Base-by-base conservation (phyloP, 2,113 vertebrate species). In the Lipophrys pholis region DNA sequence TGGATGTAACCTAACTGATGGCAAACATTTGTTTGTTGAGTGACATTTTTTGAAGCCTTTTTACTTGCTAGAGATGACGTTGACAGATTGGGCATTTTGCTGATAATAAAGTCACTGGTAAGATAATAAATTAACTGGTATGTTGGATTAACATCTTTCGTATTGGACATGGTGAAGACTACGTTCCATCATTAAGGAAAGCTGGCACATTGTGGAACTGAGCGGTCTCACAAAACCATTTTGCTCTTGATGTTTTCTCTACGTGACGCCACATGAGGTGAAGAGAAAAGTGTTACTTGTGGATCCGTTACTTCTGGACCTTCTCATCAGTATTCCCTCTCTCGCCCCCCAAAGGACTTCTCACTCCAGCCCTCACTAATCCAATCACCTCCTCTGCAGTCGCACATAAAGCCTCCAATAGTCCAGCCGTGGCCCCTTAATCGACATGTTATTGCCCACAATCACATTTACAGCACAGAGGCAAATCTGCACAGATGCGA, bases 401-500 rank as follows among this genome's bases (percentile, higher is more conserved):
- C 82, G 85, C 87, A 78, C 87, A 82, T 81, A 83, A 61, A 81
- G 71, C 81, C 89, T 72, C 67, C 89, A 88, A 86, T 39, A 82
- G 87, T 87, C 87, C 81, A 73, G 82, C 79, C 79, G 49, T 8
- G 59, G 83, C 59, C 65, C 85, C 92, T 93, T 98, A 98, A 99
- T 96, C 93, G 95, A 95, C 94, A 76, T 91, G 94, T 98, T 98
- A 99, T 99, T 98, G 97, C 94, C 90, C 89, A 91, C 88, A 94
- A 99, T 98, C 95, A 90, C 95, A 95, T 98, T 98, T 96, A 91
- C 91, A 89, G 94, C 94, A 92, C 94, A 94, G 94, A 94, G 94
- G 94, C 94, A 96, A 96, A 97, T 97, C 96, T 96, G 95, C 94
- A 69, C 93, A 95, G 96, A 99, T 98, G 93, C 88, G 92, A 99